These are phyloP conservation scores for Tympanoctomys barrerae DNA, from an alignment of 2,797 vertebrate genomes.

Conservation along the genomic window DNA sequence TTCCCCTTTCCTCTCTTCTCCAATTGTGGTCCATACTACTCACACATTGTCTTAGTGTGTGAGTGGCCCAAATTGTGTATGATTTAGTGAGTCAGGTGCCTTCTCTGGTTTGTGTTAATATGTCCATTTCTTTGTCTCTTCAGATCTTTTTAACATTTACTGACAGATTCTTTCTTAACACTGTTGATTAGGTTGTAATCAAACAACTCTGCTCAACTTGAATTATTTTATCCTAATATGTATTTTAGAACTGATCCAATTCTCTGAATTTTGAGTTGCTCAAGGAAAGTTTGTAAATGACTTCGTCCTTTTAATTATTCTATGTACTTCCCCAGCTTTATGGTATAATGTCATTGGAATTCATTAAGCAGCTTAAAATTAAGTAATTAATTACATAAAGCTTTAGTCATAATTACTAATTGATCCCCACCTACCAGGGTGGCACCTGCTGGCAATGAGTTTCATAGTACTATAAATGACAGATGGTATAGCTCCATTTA, in stretches of 20 bases:
- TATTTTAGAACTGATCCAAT: neutral
- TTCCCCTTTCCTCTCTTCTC: rapidly evolving
- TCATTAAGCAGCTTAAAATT: slow-evolving; percentile 39
- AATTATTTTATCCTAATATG: neutral
- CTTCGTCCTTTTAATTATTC: slow-evolving; percentile 44
- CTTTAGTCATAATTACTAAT: slow-evolving; percentile 35
- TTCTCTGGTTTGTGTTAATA: neutral
- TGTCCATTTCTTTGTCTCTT: neutral
- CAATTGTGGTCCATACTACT: too few species aligned
- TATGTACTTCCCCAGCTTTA: neutral
- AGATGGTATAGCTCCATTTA: neutral
- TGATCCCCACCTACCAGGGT: neutral
- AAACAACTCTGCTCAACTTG: neutral
- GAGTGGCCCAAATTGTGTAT: too few species aligned
- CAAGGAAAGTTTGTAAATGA: neutral
- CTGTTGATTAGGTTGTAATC: slow-evolving; percentile 4
- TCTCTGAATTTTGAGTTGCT: neutral
- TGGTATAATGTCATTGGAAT: slow-evolving; percentile 16
- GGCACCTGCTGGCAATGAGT: slow-evolving; percentile 26
- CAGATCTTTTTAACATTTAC: neutral
- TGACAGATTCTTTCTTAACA: slow-evolving; percentile 36
- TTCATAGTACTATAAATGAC: neutral
- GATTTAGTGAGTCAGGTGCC: neutral
- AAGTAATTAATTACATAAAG: slow-evolving; percentile 54
- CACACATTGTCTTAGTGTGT: neutral